Conservation (phyloP, 2,888 invertebrate genomes). For the Oscheius sp. region DNA sequence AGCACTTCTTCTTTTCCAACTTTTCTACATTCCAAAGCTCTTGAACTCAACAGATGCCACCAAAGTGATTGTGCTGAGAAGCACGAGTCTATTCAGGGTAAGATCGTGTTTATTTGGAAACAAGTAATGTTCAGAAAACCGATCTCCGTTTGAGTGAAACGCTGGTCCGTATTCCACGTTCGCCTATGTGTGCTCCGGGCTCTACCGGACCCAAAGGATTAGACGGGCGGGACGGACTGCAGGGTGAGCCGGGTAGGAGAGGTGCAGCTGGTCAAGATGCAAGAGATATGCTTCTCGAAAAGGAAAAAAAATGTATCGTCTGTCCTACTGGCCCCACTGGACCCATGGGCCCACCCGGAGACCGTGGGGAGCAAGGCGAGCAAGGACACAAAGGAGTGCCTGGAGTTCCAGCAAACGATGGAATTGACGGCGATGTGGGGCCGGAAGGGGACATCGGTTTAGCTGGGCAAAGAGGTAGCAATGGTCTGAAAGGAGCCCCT, state of each 20-base stretch:
- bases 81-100: constrained; percentile 15
- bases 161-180: constrained; percentile 9
- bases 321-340: constrained; percentile 59
- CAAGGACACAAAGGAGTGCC: constrained; percentile 54
- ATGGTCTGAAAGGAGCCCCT: constrained; percentile 47
- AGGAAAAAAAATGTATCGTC: constrained; percentile 66
- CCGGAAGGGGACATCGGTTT: constrained; percentile 51
- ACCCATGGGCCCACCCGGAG: constrained; percentile 54
- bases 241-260: constrained; percentile 49
- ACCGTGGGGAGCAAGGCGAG: constrained; percentile 42
- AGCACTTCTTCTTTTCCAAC: constrained; percentile 7
- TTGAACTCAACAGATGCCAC: constrained; percentile 1
- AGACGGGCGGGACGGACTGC: constrained; percentile 33
- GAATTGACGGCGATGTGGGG: constrained; percentile 56
- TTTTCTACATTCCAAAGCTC: constrained; percentile 6
- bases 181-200: constrained; percentile 13
- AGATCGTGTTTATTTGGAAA: not conserved
- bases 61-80: not conserved
- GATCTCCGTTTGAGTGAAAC: constrained; percentile 2
- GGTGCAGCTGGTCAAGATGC: constrained; percentile 66
- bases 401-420: constrained; percentile 56
- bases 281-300: constrained; percentile 63
- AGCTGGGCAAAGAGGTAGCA: constrained; percentile 44
- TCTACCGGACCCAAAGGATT: constrained; percentile 26
- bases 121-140: not conserved